Percentiles rank a stretch among this genome's conserved stretches.
Evolutionary conservation across 2,797 vertebrate genomes (phyloP).

Genomic region (Sphenopsis melanotis): DNA sequence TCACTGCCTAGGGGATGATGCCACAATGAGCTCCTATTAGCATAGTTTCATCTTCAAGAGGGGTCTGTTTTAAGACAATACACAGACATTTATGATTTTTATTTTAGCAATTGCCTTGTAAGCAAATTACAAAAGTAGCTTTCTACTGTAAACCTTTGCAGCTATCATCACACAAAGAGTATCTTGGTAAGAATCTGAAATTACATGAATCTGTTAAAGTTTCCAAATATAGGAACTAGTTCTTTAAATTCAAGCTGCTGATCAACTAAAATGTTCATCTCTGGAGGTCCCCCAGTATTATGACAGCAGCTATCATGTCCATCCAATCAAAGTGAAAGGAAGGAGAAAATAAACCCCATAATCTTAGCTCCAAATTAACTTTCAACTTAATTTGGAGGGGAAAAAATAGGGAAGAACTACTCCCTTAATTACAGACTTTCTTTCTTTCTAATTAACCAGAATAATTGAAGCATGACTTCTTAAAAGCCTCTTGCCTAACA

Average conservation of each 20-base stretch:
- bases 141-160: not conserved
- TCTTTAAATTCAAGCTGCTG: not conserved
- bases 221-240: not conserved
- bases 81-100: not conserved
- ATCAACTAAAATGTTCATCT: not conserved
- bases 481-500: conserved; percentile 2
- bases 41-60: not conserved
- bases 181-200: not conserved
- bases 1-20: not conserved
- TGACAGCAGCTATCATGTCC: not conserved
- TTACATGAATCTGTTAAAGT: not conserved
- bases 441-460: conserved; percentile 37
- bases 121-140: not conserved
- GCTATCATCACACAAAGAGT: not conserved
- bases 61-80: not conserved
- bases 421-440: not conserved
- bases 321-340: not conserved
- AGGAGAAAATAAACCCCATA: not conserved
- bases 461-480: conserved; percentile 47
- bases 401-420: not conserved
- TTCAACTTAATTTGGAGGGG: not conserved
- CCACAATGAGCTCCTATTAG: not conserved
- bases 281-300: not conserved
- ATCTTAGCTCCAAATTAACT: not conserved
- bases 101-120: not conserved